Base-by-base conservation (phyloP, 2,888 invertebrate species). In the Cheiracanthium punctorium region DNA sequence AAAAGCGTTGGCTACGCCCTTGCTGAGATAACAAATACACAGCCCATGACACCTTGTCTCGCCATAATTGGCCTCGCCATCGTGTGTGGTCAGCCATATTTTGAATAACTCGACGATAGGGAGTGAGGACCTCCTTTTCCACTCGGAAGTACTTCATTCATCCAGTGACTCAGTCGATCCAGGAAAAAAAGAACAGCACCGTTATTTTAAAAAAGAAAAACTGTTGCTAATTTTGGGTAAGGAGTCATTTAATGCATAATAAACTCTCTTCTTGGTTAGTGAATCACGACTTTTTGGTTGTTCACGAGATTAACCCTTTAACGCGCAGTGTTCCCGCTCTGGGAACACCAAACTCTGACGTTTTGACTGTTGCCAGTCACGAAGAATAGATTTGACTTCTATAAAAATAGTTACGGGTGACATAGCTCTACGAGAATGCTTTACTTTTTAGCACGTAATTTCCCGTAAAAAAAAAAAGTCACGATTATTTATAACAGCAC, bases 61-160 rank as follows among this genome's bases (percentile, higher is more conserved):
- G 41, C 67, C 33, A 37, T 80, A 80, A 80, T 80, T 41, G 70
- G 70, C n/a, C 48, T n/a, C 24, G 12, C 8, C 82, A 24, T 72
- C 76, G 71, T 82, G 82, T 77, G 82, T 41, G 82, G 82, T 76
- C 82, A 76, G 33, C 10, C 37, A 65, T 41, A 41, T 30, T 72
- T 72, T n/a, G 72, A 71, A 72, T 73, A 65, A 12, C 30, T 29
- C 64, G 72, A 10, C 5, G 2, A 2, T n/a, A n/a, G 10, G 17
- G n/a, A 17, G 52, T 37, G 70, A 33, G 64, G n/a, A 58, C 37
- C 24, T 14, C 2, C 14, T 20, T 41, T n/a, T 2, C 70, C 75
- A 73, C 65, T 73, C 71, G 41, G 71, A 73, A 80, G 80, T 80
- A 67, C 65, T 72, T 10, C 65, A 20, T 33, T 70, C 77, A 70